Conservation (phyloP, 1,140 invertebrate genomes). For the Drosophila rhopaloa region DNA sequence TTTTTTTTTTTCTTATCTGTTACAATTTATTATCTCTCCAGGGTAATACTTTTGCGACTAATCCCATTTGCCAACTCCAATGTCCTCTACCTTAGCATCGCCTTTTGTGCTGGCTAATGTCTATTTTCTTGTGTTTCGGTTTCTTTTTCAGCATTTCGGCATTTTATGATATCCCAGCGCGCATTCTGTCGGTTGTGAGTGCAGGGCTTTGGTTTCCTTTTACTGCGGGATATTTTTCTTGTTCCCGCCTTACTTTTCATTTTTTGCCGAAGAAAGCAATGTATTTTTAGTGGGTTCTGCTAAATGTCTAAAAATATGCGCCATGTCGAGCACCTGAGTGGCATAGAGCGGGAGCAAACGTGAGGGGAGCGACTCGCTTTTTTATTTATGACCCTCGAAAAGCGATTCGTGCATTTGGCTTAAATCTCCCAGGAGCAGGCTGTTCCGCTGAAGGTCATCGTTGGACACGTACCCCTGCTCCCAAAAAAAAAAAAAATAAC, state of each 20-base stretch:
- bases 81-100: conserved; percentile 7
- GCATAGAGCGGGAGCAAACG: background rate
- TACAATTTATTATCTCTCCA: background rate
- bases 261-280: conserved; percentile 67
- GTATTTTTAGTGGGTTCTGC: conserved; percentile 80
- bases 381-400: conserved; percentile 78
- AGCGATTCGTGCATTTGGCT: conserved; percentile 67
- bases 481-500: conserved; percentile 9
- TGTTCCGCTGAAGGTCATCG: conserved; percentile 65
- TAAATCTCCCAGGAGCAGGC: conserved; percentile 49
- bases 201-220: conserved; percentile 62
- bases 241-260: conserved; percentile 7
- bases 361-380: conserved; percentile 49
- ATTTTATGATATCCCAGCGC: conserved; percentile 45
- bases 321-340: conserved; percentile 70
- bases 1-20: too few species aligned
- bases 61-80: background rate
- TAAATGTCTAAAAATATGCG: conserved; percentile 82
- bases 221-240: conserved; percentile 32
- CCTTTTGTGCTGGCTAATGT: conserved; percentile 44
- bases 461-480: conserved; percentile 31
- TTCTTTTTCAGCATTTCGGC: conserved; percentile 53
- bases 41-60: conserved; percentile 16
- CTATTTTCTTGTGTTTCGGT: conserved; percentile 49
- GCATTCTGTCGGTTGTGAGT: conserved; percentile 60